These are phyloP conservation scores for Phymorhynchus buccinoides DNA, from an alignment of 1,140 invertebrate species.

Conservation along the genomic window DNA sequence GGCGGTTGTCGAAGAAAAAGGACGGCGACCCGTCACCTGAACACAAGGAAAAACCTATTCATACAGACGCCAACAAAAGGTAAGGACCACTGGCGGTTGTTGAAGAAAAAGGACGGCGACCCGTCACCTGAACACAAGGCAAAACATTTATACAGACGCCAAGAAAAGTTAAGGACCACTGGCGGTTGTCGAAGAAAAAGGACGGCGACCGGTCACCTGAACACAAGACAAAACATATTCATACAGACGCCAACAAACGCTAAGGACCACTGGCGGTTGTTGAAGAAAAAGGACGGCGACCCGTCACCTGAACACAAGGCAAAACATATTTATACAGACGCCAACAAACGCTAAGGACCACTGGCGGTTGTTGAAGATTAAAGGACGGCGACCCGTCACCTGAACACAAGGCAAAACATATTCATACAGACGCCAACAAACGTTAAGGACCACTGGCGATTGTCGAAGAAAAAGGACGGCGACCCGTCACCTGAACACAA, in stretches of 20 bases:
- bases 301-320: constrained; percentile 47
- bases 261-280: constrained; percentile 40
- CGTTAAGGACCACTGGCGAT: neutral
- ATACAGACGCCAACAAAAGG: too few species aligned
- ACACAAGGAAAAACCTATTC: neutral
- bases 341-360: too few species aligned
- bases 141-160: too few species aligned
- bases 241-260: too few species aligned
- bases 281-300: constrained; percentile 46
- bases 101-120: neutral
- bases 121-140: neutral
- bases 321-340: too few species aligned
- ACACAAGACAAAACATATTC: too few species aligned
- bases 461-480: neutral
- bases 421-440: too few species aligned
- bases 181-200: neutral
- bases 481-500: constrained; percentile 50
- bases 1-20: neutral
- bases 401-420: neutral
- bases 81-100: neutral
- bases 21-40: neutral
- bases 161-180: too few species aligned
- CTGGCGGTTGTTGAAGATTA: too few species aligned
- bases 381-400: too few species aligned
- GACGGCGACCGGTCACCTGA: too few species aligned